Evolutionary conservation across 1,140 invertebrate genomes (phyloP).

Genomic region (Drosophila ficusphila): DNA sequence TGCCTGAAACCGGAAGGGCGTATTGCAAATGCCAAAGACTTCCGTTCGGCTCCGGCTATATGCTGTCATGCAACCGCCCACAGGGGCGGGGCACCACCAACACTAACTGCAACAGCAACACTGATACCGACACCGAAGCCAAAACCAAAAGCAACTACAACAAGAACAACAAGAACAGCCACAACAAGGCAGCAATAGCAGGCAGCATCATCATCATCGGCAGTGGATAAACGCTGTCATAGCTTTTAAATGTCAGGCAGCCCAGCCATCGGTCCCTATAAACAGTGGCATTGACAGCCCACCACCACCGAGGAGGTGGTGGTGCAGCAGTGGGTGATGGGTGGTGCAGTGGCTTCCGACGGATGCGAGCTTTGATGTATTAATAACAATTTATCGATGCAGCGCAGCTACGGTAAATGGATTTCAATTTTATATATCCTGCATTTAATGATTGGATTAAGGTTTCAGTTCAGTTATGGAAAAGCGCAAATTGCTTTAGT

Average conservation of each 20-base stretch:
- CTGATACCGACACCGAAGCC: conserved; percentile 1
- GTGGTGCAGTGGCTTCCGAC: background rate
- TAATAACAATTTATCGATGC: conserved; percentile 58
- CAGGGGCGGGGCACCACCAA: conserved; percentile 18
- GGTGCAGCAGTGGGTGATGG: background rate
- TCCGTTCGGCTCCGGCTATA: conserved; percentile 42
- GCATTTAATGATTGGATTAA: conserved; percentile 46
- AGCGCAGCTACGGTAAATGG: conserved; percentile 43
- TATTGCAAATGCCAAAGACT: conserved; percentile 61
- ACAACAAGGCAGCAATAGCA: conserved; percentile 2
- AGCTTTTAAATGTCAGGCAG: conserved; percentile 72
- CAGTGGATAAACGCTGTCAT: conserved; percentile 68
- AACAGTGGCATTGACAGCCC: conserved; percentile 49
- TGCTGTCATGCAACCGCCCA: conserved; percentile 43
- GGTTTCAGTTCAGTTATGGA: conserved; percentile 28
- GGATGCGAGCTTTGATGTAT: conserved; percentile 27
- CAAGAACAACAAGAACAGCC: conserved; percentile 9
- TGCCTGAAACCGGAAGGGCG: conserved; percentile 32
- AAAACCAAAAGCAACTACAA: conserved; percentile 2
- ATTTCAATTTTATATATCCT: conserved; percentile 48
- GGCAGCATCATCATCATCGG: conserved; percentile 19
- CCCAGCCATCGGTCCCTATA: conserved; percentile 39
- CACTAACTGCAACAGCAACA: conserved; percentile 2
- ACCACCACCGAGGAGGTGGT: conserved; percentile 10
- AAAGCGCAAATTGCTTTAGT: background rate